These are phyloP conservation scores for Calyptomena viridis DNA, from an alignment of 2,113 vertebrate genomes.

Conservation along the genomic window DNA sequence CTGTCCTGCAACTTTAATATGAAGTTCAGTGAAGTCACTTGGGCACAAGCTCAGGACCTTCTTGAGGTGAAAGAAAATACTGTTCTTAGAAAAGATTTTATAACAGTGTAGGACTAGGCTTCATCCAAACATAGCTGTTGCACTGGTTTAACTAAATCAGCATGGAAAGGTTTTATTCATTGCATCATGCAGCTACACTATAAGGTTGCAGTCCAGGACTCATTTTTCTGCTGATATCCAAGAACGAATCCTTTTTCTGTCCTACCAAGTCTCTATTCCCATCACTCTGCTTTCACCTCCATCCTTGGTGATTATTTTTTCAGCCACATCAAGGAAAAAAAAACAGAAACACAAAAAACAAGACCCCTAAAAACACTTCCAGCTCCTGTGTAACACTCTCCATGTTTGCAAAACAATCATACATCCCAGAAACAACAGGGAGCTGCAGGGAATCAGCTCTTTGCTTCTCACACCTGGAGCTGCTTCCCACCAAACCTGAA, in stretches of 20 bases:
- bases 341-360: neutral
- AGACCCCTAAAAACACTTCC: neutral
- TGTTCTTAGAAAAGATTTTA: slow-evolving; percentile 29
- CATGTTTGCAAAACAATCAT: neutral
- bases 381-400: neutral
- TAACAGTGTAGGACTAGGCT: neutral
- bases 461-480: neutral
- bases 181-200: neutral
- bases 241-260: neutral
- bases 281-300: neutral
- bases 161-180: slow-evolving; percentile 11
- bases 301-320: neutral
- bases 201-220: neutral
- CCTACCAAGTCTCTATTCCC: neutral
- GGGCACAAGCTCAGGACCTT: neutral
- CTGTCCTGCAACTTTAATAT: neutral
- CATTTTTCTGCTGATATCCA: neutral
- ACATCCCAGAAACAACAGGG: neutral
- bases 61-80: neutral
- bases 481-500: neutral
- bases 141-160: neutral
- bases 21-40: neutral
- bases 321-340: neutral
- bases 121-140: slow-evolving; percentile 9
- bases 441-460: neutral